Conservation (phyloP, 2,113 vertebrate genomes). For the Gulo gulo region DNA sequence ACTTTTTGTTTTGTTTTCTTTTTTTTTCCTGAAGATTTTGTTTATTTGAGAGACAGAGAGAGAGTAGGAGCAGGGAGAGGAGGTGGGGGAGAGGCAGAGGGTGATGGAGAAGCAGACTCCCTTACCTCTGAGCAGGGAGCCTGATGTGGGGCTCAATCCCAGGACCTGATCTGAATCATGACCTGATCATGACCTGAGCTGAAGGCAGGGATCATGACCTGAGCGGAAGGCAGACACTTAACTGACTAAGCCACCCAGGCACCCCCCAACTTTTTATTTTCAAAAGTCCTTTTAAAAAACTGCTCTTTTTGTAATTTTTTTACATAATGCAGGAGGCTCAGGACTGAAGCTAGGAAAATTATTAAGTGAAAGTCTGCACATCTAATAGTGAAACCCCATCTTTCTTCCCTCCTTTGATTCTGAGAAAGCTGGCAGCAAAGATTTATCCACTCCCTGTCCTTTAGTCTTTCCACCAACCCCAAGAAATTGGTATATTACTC, state of each 20-base stretch:
- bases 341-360: background rate
- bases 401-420: background rate
- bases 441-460: background rate
- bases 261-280: background rate
- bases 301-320: constrained; percentile 16
- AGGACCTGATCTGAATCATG: background rate
- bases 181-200: background rate
- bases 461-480: background rate
- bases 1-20: background rate
- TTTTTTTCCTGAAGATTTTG: background rate
- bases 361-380: background rate
- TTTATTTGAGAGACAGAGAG: background rate
- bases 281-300: background rate
- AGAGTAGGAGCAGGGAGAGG: background rate
- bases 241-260: background rate
- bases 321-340: background rate
- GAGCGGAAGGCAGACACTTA: background rate
- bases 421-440: background rate
- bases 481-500: background rate
- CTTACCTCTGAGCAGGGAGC: background rate
- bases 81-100: background rate
- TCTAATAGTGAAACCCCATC: background rate
- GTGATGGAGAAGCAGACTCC: background rate
- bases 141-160: background rate
- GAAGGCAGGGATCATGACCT: background rate